A percentile compares a stretch with the other conserved stretches of the same genome.
These are phyloP conservation scores for Papilio polyxenes DNA, from an alignment of 1,140 invertebrate genomes.

Conservation along the genomic window DNA sequence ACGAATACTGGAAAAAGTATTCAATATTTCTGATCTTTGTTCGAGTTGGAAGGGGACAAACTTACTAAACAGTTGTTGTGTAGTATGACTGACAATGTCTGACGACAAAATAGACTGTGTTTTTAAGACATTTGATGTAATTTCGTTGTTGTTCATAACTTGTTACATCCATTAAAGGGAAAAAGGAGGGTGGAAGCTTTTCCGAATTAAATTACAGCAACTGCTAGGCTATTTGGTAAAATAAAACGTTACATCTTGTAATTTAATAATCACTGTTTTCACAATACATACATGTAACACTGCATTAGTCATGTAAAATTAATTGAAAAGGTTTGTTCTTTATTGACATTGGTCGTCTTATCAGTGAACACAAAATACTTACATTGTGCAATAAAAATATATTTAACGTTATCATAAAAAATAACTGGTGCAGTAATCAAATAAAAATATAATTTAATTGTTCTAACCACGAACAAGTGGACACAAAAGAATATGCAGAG, in stretches of 20 bases:
- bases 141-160: too few species aligned
- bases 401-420: background rate
- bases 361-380: background rate
- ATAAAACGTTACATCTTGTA: too few species aligned
- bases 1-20: conserved; percentile 70
- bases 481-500: too few species aligned
- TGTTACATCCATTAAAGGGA: too few species aligned
- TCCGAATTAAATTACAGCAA: too few species aligned
- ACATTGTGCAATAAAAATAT: background rate
- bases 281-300: background rate
- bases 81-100: too few species aligned
- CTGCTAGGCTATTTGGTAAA: too few species aligned
- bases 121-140: too few species aligned
- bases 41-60: background rate
- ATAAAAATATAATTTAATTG: background rate
- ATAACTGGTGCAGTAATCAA: background rate
- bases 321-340: background rate
- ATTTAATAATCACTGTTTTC: background rate
- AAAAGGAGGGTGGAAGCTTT: too few species aligned
- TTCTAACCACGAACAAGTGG: background rate
- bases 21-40: background rate
- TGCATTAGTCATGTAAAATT: background rate
- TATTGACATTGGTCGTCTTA: background rate
- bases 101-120: too few species aligned
- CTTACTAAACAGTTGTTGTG: background rate